Evolutionary conservation across 2,888 invertebrate genomes (phyloP).

Genomic region (Deilephila porcellus): DNA sequence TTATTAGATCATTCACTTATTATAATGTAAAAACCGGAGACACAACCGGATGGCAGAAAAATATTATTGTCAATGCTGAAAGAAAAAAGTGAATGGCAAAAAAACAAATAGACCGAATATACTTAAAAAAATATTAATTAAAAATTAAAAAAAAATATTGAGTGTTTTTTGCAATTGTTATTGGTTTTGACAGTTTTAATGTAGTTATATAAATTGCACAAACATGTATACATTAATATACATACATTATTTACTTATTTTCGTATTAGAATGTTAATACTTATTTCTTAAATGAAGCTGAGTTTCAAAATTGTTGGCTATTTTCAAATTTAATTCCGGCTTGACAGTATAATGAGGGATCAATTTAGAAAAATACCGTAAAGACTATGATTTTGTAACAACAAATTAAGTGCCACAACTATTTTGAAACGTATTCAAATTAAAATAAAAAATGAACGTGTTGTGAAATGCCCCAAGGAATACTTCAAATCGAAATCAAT

Average conservation of each 20-base stretch:
- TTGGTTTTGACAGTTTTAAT: too few species aligned
- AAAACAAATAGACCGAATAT: neutral
- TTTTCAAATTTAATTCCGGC: slow-evolving; percentile 12
- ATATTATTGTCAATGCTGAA: slow-evolving; percentile 43
- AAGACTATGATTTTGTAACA: slow-evolving; percentile 24
- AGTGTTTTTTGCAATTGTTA: too few species aligned
- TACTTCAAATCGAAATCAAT: too few species aligned
- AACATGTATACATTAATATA: too few species aligned
- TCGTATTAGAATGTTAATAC: neutral
- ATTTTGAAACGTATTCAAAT: neutral
- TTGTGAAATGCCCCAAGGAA: too few species aligned
- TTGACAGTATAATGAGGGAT: slow-evolving; percentile 19
- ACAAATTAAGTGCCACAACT: slow-evolving; percentile 6
- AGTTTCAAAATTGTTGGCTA: slow-evolving; percentile 10
- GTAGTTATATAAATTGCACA: too few species aligned
- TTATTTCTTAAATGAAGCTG: neutral
- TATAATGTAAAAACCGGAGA: slow-evolving; percentile 62
- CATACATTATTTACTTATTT: neutral
- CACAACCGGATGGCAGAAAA: slow-evolving; percentile 57
- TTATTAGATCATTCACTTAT: slow-evolving; percentile 68
- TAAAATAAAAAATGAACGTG: too few species aligned
- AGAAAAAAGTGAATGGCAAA: neutral
- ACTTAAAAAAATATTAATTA: too few species aligned
- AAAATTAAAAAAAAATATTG: neutral
- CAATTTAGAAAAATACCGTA: slow-evolving; percentile 18